phyloP scores from a whole-genome alignment of 2,113 vertebrate genomes.

The Poecile atricapillus region DNA sequence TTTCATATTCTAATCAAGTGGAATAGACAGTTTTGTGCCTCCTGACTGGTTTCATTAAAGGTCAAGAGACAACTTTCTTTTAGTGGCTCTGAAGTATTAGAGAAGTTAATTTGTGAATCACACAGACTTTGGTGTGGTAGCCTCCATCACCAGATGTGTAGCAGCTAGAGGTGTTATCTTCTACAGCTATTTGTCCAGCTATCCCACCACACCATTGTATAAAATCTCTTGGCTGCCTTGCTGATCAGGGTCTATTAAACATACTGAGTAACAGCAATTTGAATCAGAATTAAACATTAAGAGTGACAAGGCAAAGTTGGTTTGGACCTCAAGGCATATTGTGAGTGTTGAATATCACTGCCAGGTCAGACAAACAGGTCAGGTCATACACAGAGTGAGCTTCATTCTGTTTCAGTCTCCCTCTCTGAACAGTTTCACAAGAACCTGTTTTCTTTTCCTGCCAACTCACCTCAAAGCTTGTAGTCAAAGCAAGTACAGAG shows the following conservation, averaged over 20 bases:
- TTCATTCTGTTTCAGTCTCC: not conserved
- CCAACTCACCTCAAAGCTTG: not conserved
- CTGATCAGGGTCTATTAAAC: not conserved
- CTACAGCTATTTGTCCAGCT: not conserved
- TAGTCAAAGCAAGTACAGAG: not conserved
- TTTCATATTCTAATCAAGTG: not conserved
- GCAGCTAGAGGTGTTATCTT: not conserved
- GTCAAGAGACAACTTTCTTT: not conserved
- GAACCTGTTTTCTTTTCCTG: not conserved
- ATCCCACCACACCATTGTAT: not conserved
- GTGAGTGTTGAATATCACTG: not conserved
- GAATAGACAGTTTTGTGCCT: not conserved
- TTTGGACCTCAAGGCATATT: not conserved
- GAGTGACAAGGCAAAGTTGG: not conserved
- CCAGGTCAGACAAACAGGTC: not conserved
- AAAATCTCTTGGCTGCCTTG: not conserved
- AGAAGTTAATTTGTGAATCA: not conserved
- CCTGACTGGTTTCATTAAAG: not conserved
- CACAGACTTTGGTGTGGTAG: not conserved
- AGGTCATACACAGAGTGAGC: not conserved
- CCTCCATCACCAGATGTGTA: not conserved
- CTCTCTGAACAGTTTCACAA: not conserved
- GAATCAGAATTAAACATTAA: not conserved
- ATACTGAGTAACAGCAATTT: not conserved
- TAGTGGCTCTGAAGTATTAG: not conserved